Evolutionary conservation across 2,888 invertebrate species (phyloP).

Genomic region (Notodonta ziczac): DNA sequence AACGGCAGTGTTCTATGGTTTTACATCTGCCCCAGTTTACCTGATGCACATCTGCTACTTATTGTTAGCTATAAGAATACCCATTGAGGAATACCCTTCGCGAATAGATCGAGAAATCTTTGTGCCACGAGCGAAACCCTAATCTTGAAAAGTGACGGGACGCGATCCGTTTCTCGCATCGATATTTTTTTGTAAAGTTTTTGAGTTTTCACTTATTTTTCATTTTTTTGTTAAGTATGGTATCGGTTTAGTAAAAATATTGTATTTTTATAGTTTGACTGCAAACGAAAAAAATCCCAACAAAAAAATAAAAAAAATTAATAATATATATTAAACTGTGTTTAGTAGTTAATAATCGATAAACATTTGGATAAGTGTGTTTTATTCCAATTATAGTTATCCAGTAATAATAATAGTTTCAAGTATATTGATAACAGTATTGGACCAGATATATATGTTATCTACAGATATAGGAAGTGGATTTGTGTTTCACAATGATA

Average conservation of each 20-base stretch:
- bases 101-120: conserved; percentile 73
- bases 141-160: conserved; percentile 60
- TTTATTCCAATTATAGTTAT: not conserved
- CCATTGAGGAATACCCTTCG: conserved; percentile 56
- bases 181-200: conserved; percentile 1
- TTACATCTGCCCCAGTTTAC: conserved; percentile 77
- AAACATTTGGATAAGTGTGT: not conserved
- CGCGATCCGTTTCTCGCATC: conserved; percentile 4
- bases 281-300: no score
- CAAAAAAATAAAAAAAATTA: no score
- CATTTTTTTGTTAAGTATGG: not conserved
- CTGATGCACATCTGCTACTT: conserved; percentile 73
- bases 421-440: conserved; percentile 15
- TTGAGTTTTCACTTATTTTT: not conserved
- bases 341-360: not conserved
- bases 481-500: conserved; percentile 23
- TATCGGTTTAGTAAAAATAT: no score
- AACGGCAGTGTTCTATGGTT: conserved; percentile 55
- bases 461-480: conserved; percentile 33
- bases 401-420: not conserved
- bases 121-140: conserved; percentile 63
- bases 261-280: no score
- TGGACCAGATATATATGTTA: conserved; percentile 31
- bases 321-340: no score
- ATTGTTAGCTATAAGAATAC: conserved; percentile 30